Evolutionary conservation across 1,140 invertebrate species (phyloP), one percentile per base, ranked within the genome.

Genomic region (Ceratoteleas bidentatus): DNA sequence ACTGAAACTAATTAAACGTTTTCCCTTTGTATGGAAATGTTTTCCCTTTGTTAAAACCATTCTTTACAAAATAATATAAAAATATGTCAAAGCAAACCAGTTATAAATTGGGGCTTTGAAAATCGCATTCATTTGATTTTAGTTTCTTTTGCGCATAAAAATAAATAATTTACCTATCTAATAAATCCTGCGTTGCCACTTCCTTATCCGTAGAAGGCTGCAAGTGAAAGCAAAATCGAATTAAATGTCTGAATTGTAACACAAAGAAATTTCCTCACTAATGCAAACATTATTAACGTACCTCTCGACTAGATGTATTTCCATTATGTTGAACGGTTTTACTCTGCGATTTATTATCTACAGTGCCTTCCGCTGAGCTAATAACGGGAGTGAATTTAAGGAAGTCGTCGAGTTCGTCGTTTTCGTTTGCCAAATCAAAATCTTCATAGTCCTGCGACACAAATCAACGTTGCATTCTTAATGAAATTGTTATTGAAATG

Each of bases 391-490:
- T 93, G 52, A 96, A 87, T 92, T 96, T 96, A 9, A 96, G 88
- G 89, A 98, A 98, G 85, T 95, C 94, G 91, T 98, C 96, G 86
- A 98, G 91, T 85, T 95, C 95, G 88, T 98, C 96, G 82, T 96
- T 94, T 94, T 99, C 98, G 92, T 98, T 96, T 43, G 97, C 96
- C 87, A 96, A 91, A 90, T 97, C 96, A 92, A 98, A 98, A 81
- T 95, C 95, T 89, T 98, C 96, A 92, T 97, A 98, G 90, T 98
- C 97, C 97, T 98, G 90, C 11, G 72, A 58, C n/a, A n/a, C n/a
- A n/a, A n/a, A n/a, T 6, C 50, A 8, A 50, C 24, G 16, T 50
- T 15, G 14, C 49, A 16, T 11, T 50, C 3, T 50, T 50, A n/a
- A n/a, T n/a, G n/a, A n/a, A 24, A 52, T 24, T 52, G 14, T 24